These are phyloP conservation scores for Crambe crambe DNA, from an alignment of 37 sponge, comb jelly and placozoan genomes.

Conservation along the genomic window DNA sequence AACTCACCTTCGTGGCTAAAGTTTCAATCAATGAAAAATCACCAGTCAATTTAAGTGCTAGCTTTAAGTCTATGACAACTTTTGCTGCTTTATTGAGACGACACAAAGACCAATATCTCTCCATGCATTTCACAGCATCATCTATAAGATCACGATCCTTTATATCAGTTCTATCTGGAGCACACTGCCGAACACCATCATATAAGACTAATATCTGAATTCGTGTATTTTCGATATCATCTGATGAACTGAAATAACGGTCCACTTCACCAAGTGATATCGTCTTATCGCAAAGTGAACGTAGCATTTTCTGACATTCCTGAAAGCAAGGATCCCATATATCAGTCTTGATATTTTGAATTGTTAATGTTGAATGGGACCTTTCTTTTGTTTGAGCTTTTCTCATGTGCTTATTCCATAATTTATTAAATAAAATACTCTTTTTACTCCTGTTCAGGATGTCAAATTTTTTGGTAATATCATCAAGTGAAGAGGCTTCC, in stretches of 20 bases:
- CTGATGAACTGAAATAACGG: background rate
- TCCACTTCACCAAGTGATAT: conserved; percentile 29
- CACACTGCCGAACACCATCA: conserved; percentile 8
- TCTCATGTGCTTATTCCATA: conserved; percentile 14
- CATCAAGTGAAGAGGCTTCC: background rate
- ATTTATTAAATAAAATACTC: conserved; percentile 8
- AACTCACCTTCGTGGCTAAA: conserved; percentile 13
- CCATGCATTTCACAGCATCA: background rate
- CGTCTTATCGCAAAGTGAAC: background rate
- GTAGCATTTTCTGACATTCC: conserved; percentile 13
- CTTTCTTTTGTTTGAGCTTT: background rate
- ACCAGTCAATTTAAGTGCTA: conserved; percentile 19
- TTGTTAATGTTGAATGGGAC: background rate
- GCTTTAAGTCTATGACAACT: conserved; percentile 16
- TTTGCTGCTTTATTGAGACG: conserved; percentile 18
- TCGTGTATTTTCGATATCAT: background rate
- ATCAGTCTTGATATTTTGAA: conserved; percentile 7
- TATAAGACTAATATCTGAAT: background rate
- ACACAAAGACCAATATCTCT: conserved; percentile 12
- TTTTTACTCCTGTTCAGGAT: background rate
- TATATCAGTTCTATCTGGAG: too few species aligned
- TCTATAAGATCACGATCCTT: background rate
- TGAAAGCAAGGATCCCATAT: conserved; percentile 36
- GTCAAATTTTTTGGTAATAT: conserved; percentile 2
- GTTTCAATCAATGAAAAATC: conserved; percentile 41